Conservation (phyloP, 2,113 vertebrate genomes). For the Rhea americana region DNA sequence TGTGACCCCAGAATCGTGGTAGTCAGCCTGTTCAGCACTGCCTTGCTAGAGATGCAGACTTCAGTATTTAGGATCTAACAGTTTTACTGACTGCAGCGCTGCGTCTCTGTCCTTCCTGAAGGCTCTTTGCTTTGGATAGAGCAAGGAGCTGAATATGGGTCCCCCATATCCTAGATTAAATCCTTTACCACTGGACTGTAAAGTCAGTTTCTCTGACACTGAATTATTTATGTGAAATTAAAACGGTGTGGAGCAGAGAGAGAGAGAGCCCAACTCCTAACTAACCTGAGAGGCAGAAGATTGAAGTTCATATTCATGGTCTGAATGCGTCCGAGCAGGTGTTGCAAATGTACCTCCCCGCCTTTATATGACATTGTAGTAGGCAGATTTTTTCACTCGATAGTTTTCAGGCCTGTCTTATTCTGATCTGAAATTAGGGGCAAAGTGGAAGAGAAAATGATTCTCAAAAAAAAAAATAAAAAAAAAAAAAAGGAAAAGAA, state of each 20-base stretch:
- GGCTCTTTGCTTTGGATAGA: background rate
- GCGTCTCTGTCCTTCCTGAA: background rate
- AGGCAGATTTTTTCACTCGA: background rate
- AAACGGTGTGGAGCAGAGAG: background rate
- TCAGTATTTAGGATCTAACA: background rate
- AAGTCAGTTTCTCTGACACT: background rate
- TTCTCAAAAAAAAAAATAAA: background rate
- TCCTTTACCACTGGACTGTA: background rate
- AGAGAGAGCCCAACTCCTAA: background rate
- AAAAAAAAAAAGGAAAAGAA: too few species aligned
- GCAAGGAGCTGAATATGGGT: background rate
- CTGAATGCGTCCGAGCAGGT: background rate
- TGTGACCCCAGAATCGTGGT: background rate
- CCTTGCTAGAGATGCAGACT: background rate
- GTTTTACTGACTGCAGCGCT: accelerated
- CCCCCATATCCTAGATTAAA: background rate
- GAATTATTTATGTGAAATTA: background rate
- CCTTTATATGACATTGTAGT: background rate
- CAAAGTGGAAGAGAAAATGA: background rate
- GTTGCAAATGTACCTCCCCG: background rate
- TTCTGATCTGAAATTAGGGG: background rate
- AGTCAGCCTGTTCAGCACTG: background rate
- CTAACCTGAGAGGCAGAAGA: background rate
- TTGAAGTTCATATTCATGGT: background rate
- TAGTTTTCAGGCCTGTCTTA: background rate